Conservation (phyloP, 2,797 vertebrate genomes). For the Xenentodon cancila region DNA sequence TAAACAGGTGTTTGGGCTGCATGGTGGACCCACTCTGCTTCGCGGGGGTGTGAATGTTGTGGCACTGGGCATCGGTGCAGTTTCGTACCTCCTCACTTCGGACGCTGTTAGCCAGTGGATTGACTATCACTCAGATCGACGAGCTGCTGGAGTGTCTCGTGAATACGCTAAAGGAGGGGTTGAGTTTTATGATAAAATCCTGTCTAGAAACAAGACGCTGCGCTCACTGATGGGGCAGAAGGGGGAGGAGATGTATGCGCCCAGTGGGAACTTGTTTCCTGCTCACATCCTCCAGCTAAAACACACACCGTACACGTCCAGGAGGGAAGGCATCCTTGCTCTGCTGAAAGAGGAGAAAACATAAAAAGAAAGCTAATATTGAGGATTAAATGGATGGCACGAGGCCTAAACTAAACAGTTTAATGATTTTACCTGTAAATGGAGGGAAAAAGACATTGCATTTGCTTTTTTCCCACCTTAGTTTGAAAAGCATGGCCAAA, state of each 20-base stretch:
- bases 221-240: conserved; percentile 87
- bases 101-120: conserved; percentile 85
- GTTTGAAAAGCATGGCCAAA: not conserved
- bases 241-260: conserved; percentile 85
- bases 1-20: conserved; percentile 87
- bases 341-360: conserved; percentile 77
- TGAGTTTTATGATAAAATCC: conserved; percentile 93
- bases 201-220: conserved; percentile 86
- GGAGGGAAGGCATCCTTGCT: conserved; percentile 84
- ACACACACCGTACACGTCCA: conserved; percentile 89
- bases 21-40: conserved; percentile 73
- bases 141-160: conserved; percentile 82
- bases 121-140: conserved; percentile 86
- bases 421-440: too few relatives aligned
- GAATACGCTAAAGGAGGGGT: conserved; percentile 88
- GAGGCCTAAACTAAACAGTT: too few relatives aligned
- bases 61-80: conserved; percentile 76
- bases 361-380: conserved; percentile 27
- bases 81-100: conserved; percentile 81
- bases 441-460: not conserved
- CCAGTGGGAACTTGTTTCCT: conserved; percentile 90
- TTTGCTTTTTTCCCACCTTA: not conserved
- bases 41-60: conserved; percentile 79
- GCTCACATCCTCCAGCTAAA: conserved; percentile 86
- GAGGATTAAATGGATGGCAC: too few relatives aligned